phyloP scores from a whole-genome alignment of 2,888 invertebrate species.

The Pemphredon lugubris region DNA sequence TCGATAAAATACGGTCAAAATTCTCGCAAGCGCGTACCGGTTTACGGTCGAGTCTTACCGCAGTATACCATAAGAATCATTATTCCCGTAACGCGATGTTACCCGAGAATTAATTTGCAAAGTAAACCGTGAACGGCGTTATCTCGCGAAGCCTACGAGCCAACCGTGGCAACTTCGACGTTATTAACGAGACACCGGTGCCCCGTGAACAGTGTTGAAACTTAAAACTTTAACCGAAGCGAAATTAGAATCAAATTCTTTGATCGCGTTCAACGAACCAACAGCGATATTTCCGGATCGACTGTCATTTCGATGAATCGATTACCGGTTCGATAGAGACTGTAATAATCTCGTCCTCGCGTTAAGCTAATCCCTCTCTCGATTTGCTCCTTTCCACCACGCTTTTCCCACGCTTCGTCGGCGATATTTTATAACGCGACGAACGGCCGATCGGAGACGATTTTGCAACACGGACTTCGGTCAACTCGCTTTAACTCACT shows the following conservation, averaged over 20 bases:
- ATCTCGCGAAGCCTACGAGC: conserved; percentile 19
- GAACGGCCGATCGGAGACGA: conserved; percentile 14
- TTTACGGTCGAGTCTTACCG: conserved; percentile 15
- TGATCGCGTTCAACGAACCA: conserved; percentile 1
- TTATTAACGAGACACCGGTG: conserved; percentile 28
- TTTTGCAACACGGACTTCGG: conserved; percentile 35
- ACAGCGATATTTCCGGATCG: background rate
- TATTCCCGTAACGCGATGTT: conserved; percentile 40
- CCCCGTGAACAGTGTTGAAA: background rate
- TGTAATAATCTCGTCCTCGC: background rate
- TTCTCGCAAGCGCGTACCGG: conserved; percentile 48
- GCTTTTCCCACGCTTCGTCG: background rate
- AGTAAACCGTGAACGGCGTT: conserved; percentile 27
- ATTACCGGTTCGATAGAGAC: conserved; percentile 4
- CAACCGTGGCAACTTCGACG: background rate
- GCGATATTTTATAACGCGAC: background rate
- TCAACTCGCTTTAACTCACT: conserved; percentile 52
- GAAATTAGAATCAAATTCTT: background rate
- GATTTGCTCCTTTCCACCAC: too few relatives aligned
- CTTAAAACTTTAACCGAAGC: background rate
- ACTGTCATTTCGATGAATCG: background rate
- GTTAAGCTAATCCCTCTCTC: too few relatives aligned
- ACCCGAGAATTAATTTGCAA: conserved; percentile 42
- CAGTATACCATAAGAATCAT: conserved; percentile 35
- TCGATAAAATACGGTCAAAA: conserved; percentile 36